Conservation (phyloP, 37 sponge, comb jelly and placozoan genomes). For the Mnemiopsis leidyi region DNA sequence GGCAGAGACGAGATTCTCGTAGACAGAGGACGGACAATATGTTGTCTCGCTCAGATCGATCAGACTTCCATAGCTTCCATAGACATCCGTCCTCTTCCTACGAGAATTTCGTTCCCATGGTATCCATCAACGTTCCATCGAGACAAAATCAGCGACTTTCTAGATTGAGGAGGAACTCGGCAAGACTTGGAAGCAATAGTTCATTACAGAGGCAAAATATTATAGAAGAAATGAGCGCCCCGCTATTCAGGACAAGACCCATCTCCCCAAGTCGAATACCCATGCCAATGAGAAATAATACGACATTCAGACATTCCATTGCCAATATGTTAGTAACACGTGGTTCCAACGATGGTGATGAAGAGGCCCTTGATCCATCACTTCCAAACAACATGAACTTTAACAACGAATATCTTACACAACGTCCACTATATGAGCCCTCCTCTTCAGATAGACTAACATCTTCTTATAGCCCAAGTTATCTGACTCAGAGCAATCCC, state of each 20-base stretch:
- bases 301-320: background rate
- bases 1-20: background rate
- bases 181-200: background rate
- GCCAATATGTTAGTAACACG: background rate
- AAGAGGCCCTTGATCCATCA: background rate
- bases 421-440: background rate
- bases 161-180: background rate
- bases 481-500: background rate
- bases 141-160: background rate
- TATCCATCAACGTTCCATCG: conserved; percentile 2
- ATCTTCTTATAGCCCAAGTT: background rate
- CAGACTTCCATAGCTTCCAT: no score
- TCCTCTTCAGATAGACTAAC: background rate
- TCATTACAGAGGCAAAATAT: background rate
- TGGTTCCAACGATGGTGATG: background rate
- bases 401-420: background rate
- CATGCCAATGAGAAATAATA: background rate
- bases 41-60: no score
- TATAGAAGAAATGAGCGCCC: background rate
- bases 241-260: background rate
- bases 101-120: background rate
- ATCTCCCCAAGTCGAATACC: background rate
- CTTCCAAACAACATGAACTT: background rate
- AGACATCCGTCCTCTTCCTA: background rate
- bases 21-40: background rate